Percentiles rank a stretch among this genome's conserved stretches.
Conservation (phyloP, 2,888 invertebrate genomes). For the Eueremaeus valkanovi region DNA sequence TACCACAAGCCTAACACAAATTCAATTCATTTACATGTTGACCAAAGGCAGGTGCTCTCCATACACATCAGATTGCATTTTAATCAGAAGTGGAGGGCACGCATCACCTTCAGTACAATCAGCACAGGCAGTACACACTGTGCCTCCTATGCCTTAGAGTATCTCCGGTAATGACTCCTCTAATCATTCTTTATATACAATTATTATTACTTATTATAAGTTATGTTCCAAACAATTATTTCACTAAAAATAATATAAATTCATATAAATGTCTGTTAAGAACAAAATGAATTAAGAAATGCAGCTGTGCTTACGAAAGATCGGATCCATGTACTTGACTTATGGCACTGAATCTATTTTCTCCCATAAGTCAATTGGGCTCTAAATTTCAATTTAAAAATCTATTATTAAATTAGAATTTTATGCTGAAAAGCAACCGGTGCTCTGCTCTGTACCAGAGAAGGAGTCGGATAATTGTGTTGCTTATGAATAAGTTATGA, state of each 20-base stretch:
- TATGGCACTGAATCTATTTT: too few relatives aligned
- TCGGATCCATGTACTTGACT: not conserved
- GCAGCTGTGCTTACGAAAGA: not conserved
- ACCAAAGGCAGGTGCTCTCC: conserved; percentile 13
- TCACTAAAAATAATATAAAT: not conserved
- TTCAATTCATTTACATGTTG: conserved; percentile 14
- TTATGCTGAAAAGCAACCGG: too few relatives aligned
- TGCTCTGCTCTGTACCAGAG: too few relatives aligned
- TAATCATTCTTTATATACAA: not conserved
- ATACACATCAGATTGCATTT: not conserved
- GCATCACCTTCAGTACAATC: conserved; percentile 14
- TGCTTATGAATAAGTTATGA: too few relatives aligned
- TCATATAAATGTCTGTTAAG: not conserved
- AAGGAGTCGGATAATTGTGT: too few relatives aligned
- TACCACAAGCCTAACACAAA: not conserved
- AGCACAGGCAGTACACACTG: too few relatives aligned
- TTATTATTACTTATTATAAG: not conserved
- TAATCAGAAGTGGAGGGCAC: not conserved
- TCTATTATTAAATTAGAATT: too few relatives aligned
- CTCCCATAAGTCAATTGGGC: too few relatives aligned
- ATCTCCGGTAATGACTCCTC: not conserved
- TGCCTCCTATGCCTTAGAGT: not conserved
- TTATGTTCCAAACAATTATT: not conserved
- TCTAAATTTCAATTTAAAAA: too few relatives aligned
- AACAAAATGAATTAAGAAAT: not conserved